Base-by-base conservation (phyloP, 1,140 invertebrate genomes). In the Ptiloglossa arizonensis region DNA sequence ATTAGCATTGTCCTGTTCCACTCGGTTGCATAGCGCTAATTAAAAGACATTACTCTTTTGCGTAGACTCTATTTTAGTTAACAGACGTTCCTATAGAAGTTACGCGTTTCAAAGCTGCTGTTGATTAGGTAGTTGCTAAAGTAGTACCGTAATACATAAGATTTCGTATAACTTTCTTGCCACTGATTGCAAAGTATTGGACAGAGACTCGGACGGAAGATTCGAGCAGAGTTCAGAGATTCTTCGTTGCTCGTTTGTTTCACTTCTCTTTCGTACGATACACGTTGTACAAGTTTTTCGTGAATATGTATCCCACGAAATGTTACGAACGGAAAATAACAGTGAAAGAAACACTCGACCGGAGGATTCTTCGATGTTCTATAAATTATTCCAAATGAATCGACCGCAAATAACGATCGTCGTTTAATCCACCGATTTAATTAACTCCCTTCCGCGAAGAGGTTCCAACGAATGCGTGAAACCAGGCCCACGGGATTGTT, bases 1-100 rank as follows among this genome's bases (percentile, higher is more conserved):
- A 68, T 75, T 75, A 75, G 63, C 72, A 75, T 57, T 75, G 72
- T 67, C 27, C 59, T 46, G 63, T 75, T 75, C 63, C 24, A 38
- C 72, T 67, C 72, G 57, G 63, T 46, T 75, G 52, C 50, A 27
- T 35, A 50, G 50, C 41, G 41, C 63, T 68, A 68, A 75, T 74
- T 74, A 74, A 74, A 67, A 67, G 72, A 74, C 70, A 54, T 35
- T 22, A 38, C 54, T 50, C 50, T 38, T 66, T 50, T 38, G 50
- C 71, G 15, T 50, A 3, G 38, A n/a, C 27, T n/a, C 17, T 6
- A 60, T 66, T 52, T 66, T 48, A 22, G 48, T 44, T 60, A 71
- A 73, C 60, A 17, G 19, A 8, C 48, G 32, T 17, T 73, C 63
- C 27, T 22, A 29, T 17, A 41, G 11, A 41, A 60, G 29, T 60